Base-by-base conservation (phyloP, 2,888 invertebrate genomes). In the Philhelius pedissequus region DNA sequence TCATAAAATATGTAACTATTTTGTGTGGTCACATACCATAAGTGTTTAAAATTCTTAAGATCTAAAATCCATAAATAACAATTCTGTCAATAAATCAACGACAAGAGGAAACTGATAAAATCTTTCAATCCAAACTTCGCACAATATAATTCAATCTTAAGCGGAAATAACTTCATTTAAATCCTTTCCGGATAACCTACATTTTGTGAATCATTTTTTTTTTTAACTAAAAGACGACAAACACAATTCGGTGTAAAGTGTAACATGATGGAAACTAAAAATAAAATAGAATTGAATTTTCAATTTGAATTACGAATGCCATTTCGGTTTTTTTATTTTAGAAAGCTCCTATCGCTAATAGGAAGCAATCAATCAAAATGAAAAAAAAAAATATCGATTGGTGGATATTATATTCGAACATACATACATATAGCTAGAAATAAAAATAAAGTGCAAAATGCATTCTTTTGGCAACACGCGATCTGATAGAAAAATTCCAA, bases 121-220 rank as follows among this genome's bases (percentile, higher is more conserved):
- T 48, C 35, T 62, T 52, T 30, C 30, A 30, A 43, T 54, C 52
- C 60, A 62, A 15, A 32, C 43, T 48, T 22, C 48, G 48, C 13
- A 35, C 40, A 52, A 15, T 7, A 32, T 27, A 35, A 52, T 40
- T 40, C 60, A 18, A 50, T 52, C 22, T 50, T 52, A 4, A 30
- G 6, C 62, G 69, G 52, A 77, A 62, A 77, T 69, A 62, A 70
- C 54, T 77, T 69, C 69, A 70, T 77, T 70, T 15, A 69, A 32
- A 54, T 77, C 15, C 54, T 66, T 66, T 75, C 75, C 56, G 45
- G 27, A 45, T 60, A 60, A 69, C 40, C 32, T 60, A 30, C 30
- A 27, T 52, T 69, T 66, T 30, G 15, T 38, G 27, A 25, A 15
- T 5, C 9, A 9, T 3, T 50, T 40, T 25, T 58, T 7, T 25